phyloP scores from a whole-genome alignment of 2,888 invertebrate genomes.

The Pediacus dermestoides region DNA sequence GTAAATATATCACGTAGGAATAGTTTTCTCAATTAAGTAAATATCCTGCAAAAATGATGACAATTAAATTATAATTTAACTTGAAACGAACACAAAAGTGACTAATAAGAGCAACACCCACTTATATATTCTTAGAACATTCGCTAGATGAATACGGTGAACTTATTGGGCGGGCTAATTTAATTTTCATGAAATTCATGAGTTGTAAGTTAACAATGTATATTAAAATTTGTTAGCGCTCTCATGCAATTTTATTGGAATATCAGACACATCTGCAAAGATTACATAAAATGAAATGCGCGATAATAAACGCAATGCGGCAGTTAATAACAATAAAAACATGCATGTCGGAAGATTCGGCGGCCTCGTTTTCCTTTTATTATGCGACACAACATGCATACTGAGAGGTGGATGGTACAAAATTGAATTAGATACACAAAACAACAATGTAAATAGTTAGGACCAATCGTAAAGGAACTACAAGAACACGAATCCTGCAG shows the following conservation, averaged over 20 bases:
- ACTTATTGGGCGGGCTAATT: conserved; percentile 4
- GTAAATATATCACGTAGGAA: neutral
- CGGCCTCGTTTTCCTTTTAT: conserved; percentile 19
- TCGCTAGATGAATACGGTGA: conserved; percentile 8
- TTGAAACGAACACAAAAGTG: too few species aligned
- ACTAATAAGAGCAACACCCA: too few species aligned
- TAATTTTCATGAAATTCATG: conserved; percentile 9
- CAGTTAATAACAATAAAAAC: conserved; percentile 24
- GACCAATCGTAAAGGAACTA: too few species aligned
- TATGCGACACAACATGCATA: conserved; percentile 21
- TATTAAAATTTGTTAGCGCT: conserved; percentile 9
- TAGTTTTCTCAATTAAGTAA: too few species aligned
- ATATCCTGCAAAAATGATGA: too few species aligned
- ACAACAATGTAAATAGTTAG: too few species aligned
- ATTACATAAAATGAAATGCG: conserved; percentile 13
- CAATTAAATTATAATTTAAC: conserved; percentile 1
- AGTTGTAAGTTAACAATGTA: conserved; percentile 10
- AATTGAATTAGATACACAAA: too few species aligned
- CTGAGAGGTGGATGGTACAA: too few species aligned
- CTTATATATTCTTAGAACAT: conserved; percentile 2
- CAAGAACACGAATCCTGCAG: too few species aligned
- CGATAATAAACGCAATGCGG: conserved; percentile 19
- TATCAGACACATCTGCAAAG: conserved; percentile 1
- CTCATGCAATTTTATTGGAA: conserved; percentile 5
- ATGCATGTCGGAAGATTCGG: conserved; percentile 20